Evolutionary conservation across 2,797 vertebrate species (phyloP).

Genomic region (Momotus momota): DNA sequence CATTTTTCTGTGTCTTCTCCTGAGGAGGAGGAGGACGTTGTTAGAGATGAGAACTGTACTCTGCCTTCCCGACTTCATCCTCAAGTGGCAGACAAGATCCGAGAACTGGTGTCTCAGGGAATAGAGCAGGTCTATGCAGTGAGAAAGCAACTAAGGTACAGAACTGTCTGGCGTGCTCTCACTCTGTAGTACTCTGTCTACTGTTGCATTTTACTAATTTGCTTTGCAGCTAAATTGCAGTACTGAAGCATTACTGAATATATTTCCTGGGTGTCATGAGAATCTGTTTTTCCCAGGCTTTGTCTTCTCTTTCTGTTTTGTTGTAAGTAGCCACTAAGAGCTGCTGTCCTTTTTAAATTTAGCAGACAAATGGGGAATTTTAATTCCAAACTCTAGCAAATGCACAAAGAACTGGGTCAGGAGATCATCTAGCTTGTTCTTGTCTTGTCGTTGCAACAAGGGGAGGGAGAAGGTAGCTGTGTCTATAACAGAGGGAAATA

Average conservation of each 20-base stretch:
- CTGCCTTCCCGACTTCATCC: conserved; percentile 87
- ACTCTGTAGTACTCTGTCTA: neutral
- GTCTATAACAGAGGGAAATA: neutral
- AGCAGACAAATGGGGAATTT: neutral
- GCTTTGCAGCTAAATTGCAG: neutral
- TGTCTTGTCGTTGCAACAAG: neutral
- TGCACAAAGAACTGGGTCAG: neutral
- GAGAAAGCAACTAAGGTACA: conserved; percentile 87
- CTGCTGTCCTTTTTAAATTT: neutral
- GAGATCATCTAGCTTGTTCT: neutral
- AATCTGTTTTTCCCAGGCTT: neutral
- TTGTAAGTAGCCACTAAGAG: neutral
- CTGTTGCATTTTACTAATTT: neutral
- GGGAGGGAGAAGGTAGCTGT: neutral
- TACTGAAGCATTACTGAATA: neutral
- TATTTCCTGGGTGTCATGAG: neutral
- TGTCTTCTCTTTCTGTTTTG: neutral
- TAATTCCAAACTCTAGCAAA: neutral
- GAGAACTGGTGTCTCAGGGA: conserved; percentile 85
- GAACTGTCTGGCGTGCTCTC: neutral
- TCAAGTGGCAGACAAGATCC: conserved; percentile 86
- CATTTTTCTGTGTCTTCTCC: conserved; percentile 73
- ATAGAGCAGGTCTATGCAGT: conserved; percentile 86
- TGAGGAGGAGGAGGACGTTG: conserved; percentile 78
- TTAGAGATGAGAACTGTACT: conserved; percentile 77